These are phyloP conservation scores for Penaeus chinensis DNA, from an alignment of 1,140 invertebrate species.

Conservation along the genomic window DNA sequence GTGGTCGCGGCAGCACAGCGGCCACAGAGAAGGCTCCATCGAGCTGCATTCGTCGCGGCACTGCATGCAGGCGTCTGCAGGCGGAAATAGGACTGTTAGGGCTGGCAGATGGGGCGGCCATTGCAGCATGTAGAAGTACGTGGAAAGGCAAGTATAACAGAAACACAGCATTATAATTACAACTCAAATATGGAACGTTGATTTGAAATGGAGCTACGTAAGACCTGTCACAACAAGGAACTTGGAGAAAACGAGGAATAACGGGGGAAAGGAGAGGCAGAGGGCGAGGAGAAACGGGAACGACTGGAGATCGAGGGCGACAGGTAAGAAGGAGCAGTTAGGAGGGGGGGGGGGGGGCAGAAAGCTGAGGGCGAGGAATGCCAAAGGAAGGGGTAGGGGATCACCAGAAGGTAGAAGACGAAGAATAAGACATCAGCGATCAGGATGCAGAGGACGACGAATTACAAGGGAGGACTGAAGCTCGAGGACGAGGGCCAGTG, in stretches of 20 bases:
- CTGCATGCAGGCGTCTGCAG: constrained; percentile 13
- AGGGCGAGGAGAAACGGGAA: not conserved
- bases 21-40: not conserved
- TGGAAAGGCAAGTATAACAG: no score
- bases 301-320: not conserved
- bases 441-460: not conserved
- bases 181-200: no score
- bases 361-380: not conserved
- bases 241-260: no score
- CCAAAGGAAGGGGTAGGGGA: not conserved
- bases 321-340: not conserved
- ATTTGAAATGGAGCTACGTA: no score
- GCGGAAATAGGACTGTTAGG: no score
- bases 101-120: no score
- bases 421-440: not conserved
- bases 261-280: not conserved
- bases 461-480: not conserved
- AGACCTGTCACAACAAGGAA: no score
- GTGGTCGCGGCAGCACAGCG: constrained; percentile 35
- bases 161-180: no score
- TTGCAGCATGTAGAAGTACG: no score
- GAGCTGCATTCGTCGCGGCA: constrained; percentile 6
- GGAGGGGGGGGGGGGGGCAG: not conserved
- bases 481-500: not conserved
- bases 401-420: not conserved